Base-by-base conservation (phyloP, 2,888 invertebrate species). In the Epiblema foenella region DNA sequence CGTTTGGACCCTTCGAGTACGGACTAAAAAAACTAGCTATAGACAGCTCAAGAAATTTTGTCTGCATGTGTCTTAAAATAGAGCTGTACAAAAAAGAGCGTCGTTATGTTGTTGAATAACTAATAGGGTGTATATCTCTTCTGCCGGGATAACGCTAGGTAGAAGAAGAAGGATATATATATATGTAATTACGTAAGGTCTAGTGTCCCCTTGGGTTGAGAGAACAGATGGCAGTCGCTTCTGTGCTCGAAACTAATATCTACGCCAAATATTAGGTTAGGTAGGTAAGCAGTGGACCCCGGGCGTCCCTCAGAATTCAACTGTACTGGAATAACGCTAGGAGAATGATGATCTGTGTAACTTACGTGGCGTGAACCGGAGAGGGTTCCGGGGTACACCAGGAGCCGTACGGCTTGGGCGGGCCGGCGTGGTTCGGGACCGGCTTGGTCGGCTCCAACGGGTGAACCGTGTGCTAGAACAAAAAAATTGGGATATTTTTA, bases 381-480 rank as follows among this genome's bases (percentile, higher is more conserved):
- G 88, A 84, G 0, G 80, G 9, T 9, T 87, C 89, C 0, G 93
- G 92, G 0, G 91, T 89, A 72, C 89, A 87, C 93, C 93, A 93
- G 1, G 93, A 89, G 0, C 87, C 89, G 69, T 87, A 88, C 0
- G 87, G 78, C 17, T 76, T 78, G 52, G 78, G 83, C 0, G 75
- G 73, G 5, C 74, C 58, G 0, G 77, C 74, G 10, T 73, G 74
- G 46, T 81, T 84, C 3, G 71, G 39, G 2, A 72, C 68, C 11
- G 75, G 75, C 49, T 77, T 80, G 15, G 72, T 56, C 9, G 74
- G 75, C 59, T 82, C 79, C 0, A 84, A 78, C 0, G 93, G 92
- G 69, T 90, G 87, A 4, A 93, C 89, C 1, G 91, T 81, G 77
- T 93, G 93, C 93, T 93, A 81, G 4, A 75, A 80, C 75, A 11